phyloP scores from a whole-genome alignment of 92 coral and sea anemone genomes.

The Siderastrea siderea region DNA sequence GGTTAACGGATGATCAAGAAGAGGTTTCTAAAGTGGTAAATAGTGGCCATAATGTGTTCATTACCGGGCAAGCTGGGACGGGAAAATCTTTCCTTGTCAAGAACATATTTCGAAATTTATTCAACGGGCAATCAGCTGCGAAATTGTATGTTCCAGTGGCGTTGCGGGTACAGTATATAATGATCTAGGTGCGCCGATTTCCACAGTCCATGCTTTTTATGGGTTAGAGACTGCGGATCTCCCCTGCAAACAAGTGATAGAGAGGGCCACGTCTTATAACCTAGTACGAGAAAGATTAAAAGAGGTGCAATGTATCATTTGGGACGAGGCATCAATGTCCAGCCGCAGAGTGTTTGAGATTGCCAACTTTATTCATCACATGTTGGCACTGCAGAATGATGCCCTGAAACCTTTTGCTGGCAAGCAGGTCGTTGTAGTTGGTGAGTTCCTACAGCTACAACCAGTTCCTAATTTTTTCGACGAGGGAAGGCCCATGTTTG shows the following conservation, averaged over 20 bases:
- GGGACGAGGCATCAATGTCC: constrained; percentile 55
- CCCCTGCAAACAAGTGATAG: constrained; percentile 48
- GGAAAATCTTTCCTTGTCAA: background rate
- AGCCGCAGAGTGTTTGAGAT: constrained; percentile 37
- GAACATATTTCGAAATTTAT: background rate
- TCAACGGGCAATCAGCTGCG: background rate
- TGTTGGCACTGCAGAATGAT: background rate
- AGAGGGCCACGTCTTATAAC: constrained; percentile 18
- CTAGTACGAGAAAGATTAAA: constrained; percentile 23
- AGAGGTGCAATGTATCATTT: constrained; percentile 12
- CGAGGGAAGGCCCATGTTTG: constrained; percentile 24
- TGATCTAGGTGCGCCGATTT: background rate
- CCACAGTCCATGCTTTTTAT: constrained; percentile 21
- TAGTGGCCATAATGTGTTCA: background rate
- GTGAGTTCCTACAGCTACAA: constrained; percentile 32
- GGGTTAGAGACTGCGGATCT: constrained; percentile 54
- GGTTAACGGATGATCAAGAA: no score
- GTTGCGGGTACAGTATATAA: constrained; percentile 14
- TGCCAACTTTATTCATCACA: constrained; percentile 19
- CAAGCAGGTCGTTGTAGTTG: constrained; percentile 21
- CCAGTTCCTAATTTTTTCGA: constrained; percentile 32
- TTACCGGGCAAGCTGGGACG: background rate
- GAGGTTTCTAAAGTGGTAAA: no score
- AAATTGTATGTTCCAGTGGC: constrained; percentile 27
- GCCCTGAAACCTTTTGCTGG: constrained; percentile 2